Percentiles rank a stretch among this genome's conserved stretches.
These are phyloP conservation scores for Corynorhinus townsendii DNA, from an alignment of 2,113 vertebrate species.

Conservation along the genomic window DNA sequence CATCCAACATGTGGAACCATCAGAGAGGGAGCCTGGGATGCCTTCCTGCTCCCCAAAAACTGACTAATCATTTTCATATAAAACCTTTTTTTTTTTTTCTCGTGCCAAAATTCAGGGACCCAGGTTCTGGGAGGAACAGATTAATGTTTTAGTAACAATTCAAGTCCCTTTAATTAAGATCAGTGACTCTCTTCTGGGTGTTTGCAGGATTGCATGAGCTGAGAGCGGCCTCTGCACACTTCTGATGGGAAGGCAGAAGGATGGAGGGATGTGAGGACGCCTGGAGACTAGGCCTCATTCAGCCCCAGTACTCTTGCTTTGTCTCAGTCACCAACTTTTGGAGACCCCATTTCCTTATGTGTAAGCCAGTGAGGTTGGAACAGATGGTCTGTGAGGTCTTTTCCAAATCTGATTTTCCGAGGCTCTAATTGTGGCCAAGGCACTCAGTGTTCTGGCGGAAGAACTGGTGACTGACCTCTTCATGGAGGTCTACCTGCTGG, in stretches of 20 bases:
- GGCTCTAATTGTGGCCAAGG: not conserved
- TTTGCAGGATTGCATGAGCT: not conserved
- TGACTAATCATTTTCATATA: not conserved
- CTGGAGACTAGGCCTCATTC: not conserved
- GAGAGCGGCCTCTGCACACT: not conserved
- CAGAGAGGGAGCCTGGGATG: not conserved
- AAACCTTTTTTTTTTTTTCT: not conserved
- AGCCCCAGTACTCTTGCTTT: not conserved
- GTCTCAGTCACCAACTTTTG: not conserved
- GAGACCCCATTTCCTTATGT: not conserved
- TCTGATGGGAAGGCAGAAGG: not conserved
- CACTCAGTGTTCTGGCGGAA: not conserved
- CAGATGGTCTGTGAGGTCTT: not conserved
- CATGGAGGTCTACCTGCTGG: not conserved
- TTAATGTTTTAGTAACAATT: not conserved
- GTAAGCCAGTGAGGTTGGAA: not conserved
- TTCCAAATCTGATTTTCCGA: not conserved
- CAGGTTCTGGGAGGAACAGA: not conserved
- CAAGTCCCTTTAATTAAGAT: not conserved
- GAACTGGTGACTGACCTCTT: not conserved
- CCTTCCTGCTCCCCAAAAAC: not conserved
- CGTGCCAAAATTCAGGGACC: not conserved
- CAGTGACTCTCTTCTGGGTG: not conserved
- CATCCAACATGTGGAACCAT: not conserved
- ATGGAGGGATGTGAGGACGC: too few species aligned